Evolutionary conservation across 2,888 invertebrate genomes (phyloP).

Genomic region (Tholera decimalis): DNA sequence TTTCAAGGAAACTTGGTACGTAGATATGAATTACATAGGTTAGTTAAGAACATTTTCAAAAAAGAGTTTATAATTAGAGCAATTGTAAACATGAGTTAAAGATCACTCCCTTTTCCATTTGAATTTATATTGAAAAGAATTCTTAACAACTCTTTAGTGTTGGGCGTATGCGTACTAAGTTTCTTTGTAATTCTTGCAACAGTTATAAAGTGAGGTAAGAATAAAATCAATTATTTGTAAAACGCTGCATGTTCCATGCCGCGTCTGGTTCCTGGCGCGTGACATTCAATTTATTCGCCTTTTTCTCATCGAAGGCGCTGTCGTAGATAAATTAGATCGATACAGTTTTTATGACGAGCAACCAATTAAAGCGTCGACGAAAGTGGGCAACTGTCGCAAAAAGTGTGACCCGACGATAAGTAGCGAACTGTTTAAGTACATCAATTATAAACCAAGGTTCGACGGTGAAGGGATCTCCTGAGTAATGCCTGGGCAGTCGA

Average conservation of each 20-base stretch:
- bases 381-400: constrained; percentile 56
- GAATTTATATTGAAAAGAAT: too few relatives aligned
- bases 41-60: too few relatives aligned
- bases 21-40: too few relatives aligned
- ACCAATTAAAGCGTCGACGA: constrained; percentile 49
- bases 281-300: constrained; percentile 45
- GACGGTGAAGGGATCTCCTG: constrained; percentile 41
- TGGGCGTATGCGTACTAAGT: too few relatives aligned
- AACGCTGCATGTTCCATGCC: constrained; percentile 2
- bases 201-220: not conserved
- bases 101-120: too few relatives aligned
- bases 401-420: constrained; percentile 44
- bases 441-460: constrained; percentile 56
- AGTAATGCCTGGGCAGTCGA: not conserved
- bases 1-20: too few relatives aligned
- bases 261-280: constrained; percentile 24
- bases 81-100: too few relatives aligned
- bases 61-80: too few relatives aligned
- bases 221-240: not conserved
- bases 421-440: constrained; percentile 37
- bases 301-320: constrained; percentile 34
- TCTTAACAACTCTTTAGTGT: too few relatives aligned
- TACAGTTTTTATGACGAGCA: constrained; percentile 77
- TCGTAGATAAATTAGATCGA: constrained; percentile 44
- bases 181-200: too few relatives aligned